A percentile compares a stretch with the other conserved stretches of the same genome.
phyloP scores from a whole-genome alignment of 2,113 vertebrate genomes.

The Sturnus vulgaris region DNA sequence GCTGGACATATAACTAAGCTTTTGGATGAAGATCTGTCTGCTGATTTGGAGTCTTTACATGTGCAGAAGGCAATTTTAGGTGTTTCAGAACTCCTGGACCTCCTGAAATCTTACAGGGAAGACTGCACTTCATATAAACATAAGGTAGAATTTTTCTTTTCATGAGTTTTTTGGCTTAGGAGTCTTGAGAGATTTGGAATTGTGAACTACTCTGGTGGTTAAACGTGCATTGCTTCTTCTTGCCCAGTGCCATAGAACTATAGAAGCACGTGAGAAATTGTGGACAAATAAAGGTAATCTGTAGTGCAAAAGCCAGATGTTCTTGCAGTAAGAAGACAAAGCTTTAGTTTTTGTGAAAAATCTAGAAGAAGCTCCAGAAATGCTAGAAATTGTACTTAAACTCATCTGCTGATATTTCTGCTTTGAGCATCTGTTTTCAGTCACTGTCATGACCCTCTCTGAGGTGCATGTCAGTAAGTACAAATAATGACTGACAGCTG shows the following conservation, averaged over 20 bases:
- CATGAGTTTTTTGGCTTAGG: neutral
- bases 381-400: neutral
- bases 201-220: neutral
- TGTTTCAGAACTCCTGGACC: constrained; percentile 78
- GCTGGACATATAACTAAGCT: constrained; percentile 83
- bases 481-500: neutral
- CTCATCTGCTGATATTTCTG: neutral
- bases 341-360: neutral
- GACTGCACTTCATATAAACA: constrained; percentile 74
- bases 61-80: constrained; percentile 73
- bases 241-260: neutral
- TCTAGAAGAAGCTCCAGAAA: neutral
- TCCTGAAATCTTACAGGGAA: constrained; percentile 78
- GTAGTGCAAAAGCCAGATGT: neutral
- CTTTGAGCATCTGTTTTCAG: neutral
- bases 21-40: constrained; percentile 83
- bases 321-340: neutral
- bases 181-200: neutral
- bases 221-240: accelerated
- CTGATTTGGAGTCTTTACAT: constrained; percentile 79
- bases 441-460: neutral
- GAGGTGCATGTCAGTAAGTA: neutral
- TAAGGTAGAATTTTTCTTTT: constrained; percentile 68
- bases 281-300: neutral
- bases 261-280: neutral